Base-by-base conservation (phyloP, 1,140 invertebrate species). In the Orius laevigatus region DNA sequence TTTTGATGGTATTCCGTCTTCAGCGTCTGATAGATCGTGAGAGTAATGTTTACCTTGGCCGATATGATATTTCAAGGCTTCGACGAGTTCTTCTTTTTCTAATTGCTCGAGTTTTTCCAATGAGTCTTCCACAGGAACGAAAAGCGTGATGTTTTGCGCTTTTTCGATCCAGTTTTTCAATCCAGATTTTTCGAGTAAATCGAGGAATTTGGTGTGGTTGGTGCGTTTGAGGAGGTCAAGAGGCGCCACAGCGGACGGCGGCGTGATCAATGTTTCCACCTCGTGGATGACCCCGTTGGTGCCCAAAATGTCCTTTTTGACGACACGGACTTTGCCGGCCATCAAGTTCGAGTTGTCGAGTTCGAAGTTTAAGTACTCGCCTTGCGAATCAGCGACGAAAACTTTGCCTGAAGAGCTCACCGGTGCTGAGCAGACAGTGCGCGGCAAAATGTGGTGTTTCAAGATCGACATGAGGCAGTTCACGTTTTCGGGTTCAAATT, bases 201-300 rank as follows among this genome's bases (percentile, higher is more conserved):
- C 56, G 15, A 68, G 44, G 44, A 70, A 63, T 25, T 63, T 56
- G 0, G 63, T 66, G 46, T 67, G 61, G 48, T 67, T 67, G 25
- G 57, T 57, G 16, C 58, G 54, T 36, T 60, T 56, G 31, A 69
- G 56, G 3, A 64, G 58, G 32, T 61, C 57, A 32, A 53, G 56
- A 4, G 66, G 42, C 19, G 59, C 4, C 14, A 49, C 57, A 69
- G 70, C 67, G 49, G 67, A 64, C 44, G 70, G 64, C 11, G 72
- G 69, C 25, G 72, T 59, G 4, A 75, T 52, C 3, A 74, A 67
- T 6, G 61, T 61, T 53, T 74, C 69, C 32, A 75, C 66, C 10
- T 69, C 57, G 57, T 75, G 68, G 31, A 75, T 48, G 15, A 76
- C 69, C 8, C 74, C 74, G 60, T 76, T 76, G 5, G 66, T 71